Percentiles rank a stretch among this genome's conserved stretches.
These are phyloP conservation scores for Phoeniculus purpureus DNA, from an alignment of 2,797 vertebrate genomes.

Conservation along the genomic window DNA sequence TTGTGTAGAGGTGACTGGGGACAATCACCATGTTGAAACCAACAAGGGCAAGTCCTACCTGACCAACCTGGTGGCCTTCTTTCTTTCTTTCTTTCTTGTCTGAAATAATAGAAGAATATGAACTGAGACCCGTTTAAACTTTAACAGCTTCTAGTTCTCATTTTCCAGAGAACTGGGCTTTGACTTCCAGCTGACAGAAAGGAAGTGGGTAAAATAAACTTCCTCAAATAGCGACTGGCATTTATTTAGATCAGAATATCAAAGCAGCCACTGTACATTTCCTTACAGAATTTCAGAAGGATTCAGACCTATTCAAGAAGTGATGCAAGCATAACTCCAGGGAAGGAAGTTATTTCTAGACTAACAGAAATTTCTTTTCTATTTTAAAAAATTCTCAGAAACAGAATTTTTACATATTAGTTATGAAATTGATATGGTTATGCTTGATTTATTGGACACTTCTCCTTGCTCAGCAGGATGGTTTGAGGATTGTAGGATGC, in stretches of 20 bases:
- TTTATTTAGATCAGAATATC: constrained; percentile 41
- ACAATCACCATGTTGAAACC: no score
- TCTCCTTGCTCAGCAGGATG: not conserved
- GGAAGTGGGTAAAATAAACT: constrained; percentile 25
- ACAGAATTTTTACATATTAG: not conserved
- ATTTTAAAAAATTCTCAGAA: not conserved
- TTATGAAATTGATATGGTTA: not conserved
- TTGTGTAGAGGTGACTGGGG: no score
- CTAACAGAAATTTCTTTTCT: constrained; percentile 12
- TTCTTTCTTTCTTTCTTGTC: not conserved
- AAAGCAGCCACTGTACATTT: constrained; percentile 16
- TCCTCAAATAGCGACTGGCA: not conserved
- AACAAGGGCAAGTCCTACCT: no score
- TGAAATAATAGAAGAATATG: not conserved
- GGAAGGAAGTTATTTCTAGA: not conserved
- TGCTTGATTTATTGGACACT: not conserved
- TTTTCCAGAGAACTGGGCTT: constrained; percentile 27
- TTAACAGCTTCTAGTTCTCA: constrained; percentile 13
- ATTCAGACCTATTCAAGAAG: not conserved
- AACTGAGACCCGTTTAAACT: not conserved
- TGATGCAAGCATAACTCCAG: not conserved
- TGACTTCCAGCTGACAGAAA: constrained; percentile 35
- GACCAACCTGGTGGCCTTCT: no score
- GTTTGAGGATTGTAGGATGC: not conserved
- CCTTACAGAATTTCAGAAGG: not conserved